Evolutionary conservation across 2,113 vertebrate genomes (phyloP).

Genomic region (Calyptomena viridis): DNA sequence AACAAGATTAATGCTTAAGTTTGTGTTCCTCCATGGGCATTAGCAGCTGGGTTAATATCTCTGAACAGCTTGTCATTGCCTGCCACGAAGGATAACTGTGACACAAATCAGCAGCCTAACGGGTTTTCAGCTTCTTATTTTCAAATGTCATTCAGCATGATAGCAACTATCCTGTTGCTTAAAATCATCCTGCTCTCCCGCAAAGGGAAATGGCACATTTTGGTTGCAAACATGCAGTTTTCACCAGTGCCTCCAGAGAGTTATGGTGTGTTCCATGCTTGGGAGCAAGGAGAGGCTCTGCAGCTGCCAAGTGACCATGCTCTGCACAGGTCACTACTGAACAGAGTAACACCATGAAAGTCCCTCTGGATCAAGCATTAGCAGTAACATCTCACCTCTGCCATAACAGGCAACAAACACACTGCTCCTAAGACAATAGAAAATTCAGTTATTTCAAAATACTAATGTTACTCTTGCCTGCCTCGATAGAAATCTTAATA

Average conservation of each 20-base stretch:
- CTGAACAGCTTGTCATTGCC: not conserved
- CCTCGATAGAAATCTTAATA: not conserved
- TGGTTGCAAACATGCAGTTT: not conserved
- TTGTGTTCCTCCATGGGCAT: not conserved
- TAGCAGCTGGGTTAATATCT: not conserved
- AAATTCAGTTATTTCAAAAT: not conserved
- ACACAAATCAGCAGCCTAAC: not conserved
- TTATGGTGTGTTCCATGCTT: fast-evolving
- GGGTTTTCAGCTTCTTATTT: not conserved
- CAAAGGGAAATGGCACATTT: not conserved
- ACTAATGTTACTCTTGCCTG: not conserved
- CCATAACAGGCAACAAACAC: not conserved
- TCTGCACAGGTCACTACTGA: not conserved
- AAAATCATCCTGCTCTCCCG: not conserved
- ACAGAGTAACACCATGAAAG: not conserved
- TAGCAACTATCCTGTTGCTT: not conserved
- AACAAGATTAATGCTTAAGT: not conserved
- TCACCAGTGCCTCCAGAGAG: not conserved
- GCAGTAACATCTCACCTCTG: not conserved
- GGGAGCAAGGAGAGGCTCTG: not conserved
- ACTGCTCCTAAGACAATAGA: not conserved
- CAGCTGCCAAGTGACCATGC: not conserved
- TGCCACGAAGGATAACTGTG: not conserved
- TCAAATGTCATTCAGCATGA: not conserved
- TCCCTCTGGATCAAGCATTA: not conserved